Conservation (phyloP, 2,888 invertebrate genomes). For the Archips crataeganus region DNA sequence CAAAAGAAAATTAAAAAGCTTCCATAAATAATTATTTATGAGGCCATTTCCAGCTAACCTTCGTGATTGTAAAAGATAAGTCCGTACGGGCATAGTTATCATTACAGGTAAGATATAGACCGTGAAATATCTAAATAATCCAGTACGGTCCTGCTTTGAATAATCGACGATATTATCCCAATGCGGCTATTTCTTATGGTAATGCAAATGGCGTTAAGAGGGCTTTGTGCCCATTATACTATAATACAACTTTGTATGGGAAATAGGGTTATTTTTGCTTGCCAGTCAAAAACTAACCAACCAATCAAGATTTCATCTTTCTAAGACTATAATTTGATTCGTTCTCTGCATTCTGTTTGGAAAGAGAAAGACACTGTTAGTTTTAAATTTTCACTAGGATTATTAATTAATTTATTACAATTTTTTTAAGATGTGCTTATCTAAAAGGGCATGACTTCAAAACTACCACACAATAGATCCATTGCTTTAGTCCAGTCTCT, state of each 20-base stretch:
- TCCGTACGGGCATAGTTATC: not conserved
- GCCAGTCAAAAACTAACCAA: too few relatives aligned
- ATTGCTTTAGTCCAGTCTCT: too few relatives aligned
- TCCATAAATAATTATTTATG: not conserved
- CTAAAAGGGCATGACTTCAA: too few relatives aligned
- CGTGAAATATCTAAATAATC: slow-evolving; percentile 29
- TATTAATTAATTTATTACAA: too few relatives aligned
- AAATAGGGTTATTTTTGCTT: too few relatives aligned
- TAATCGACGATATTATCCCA: slow-evolving; percentile 21
- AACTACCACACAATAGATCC: too few relatives aligned
- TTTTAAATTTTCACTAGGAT: too few relatives aligned
- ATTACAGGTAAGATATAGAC: slow-evolving; percentile 1
- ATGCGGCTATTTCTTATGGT: slow-evolving; percentile 16
- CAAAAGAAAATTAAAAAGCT: not conserved
- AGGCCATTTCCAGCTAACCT: not conserved
- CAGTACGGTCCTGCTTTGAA: slow-evolving; percentile 24
- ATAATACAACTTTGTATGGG: not conserved
- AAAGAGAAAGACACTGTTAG: too few relatives aligned
- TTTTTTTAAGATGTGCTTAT: too few relatives aligned
- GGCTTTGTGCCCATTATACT: not conserved
- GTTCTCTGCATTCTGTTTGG: too few relatives aligned
- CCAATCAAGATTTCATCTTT: too few relatives aligned
- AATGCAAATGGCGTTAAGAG: slow-evolving; percentile 13
- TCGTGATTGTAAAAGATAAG: not conserved
- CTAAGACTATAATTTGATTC: too few relatives aligned